A percentile compares a stretch with the other conserved stretches of the same genome.
These are phyloP conservation scores for Pristionchus entomophagus DNA, from an alignment of 2,888 invertebrate species.

Conservation along the genomic window DNA sequence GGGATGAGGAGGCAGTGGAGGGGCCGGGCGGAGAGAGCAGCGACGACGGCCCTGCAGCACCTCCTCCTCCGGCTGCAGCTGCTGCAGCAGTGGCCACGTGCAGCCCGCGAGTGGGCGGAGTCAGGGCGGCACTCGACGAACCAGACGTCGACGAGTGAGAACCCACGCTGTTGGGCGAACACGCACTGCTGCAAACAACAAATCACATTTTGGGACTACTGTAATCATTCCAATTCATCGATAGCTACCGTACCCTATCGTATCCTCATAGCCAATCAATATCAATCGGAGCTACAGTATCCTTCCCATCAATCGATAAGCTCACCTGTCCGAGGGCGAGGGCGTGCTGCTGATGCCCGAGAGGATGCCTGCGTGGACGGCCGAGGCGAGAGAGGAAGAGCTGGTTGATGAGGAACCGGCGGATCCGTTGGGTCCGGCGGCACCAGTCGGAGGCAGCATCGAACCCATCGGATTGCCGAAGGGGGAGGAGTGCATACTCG, in stretches of 20 bases:
- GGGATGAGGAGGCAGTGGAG: not conserved
- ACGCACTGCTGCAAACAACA: slow-evolving; percentile 49
- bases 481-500: not conserved
- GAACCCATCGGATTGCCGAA: not conserved
- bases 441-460: not conserved
- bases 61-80: not conserved
- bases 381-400: slow-evolving; percentile 35
- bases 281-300: no score
- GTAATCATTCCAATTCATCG: not conserved
- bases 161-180: slow-evolving; percentile 52
- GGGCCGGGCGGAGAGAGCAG: slow-evolving; percentile 42
- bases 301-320: not conserved
- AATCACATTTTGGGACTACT: no score
- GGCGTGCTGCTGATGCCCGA: slow-evolving; percentile 49
- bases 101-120: slow-evolving; percentile 9
- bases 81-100: not conserved
- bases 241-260: no score
- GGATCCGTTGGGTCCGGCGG: no score
- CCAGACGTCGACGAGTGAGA: slow-evolving; percentile 41
- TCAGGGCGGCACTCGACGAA: not conserved
- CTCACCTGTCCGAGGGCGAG: slow-evolving; percentile 54
- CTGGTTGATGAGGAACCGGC: not conserved
- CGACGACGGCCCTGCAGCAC: slow-evolving; percentile 10
- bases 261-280: no score
- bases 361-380: slow-evolving; percentile 42